These are phyloP conservation scores for Lucinisca nassula DNA, from an alignment of 2,888 invertebrate species.

Conservation along the genomic window DNA sequence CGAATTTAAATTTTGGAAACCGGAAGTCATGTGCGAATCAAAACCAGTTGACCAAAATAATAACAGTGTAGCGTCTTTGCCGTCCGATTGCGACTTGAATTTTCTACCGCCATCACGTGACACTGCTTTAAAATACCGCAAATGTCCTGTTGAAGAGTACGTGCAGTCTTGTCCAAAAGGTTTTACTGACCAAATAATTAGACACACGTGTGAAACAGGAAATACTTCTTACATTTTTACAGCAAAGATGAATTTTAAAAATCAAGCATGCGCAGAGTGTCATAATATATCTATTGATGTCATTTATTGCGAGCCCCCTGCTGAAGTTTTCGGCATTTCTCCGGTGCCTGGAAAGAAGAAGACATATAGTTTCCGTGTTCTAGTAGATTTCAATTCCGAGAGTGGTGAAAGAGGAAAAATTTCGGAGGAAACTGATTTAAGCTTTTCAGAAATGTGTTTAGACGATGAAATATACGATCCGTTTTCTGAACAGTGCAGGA, in stretches of 20 bases:
- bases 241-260: conserved; percentile 61
- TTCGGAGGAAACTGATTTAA: neutral
- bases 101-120: conserved; percentile 29
- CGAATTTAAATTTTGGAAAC: conserved; percentile 52
- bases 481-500: conserved; percentile 54
- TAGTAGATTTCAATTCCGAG: conserved; percentile 41
- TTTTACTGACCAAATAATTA: neutral
- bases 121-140: neutral
- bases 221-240: conserved; percentile 24
- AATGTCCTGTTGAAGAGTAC: conserved; percentile 10
- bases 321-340: neutral
- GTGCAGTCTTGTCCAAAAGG: conserved; percentile 12
- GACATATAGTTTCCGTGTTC: conserved; percentile 41
- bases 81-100: neutral
- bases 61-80: conserved; percentile 11
- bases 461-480: conserved; percentile 69
- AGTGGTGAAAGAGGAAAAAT: neutral
- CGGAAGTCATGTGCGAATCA: conserved; percentile 37
- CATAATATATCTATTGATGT: conserved; percentile 24
- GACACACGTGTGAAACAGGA: conserved; percentile 31
- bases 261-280: conserved; percentile 81
- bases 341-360: neutral
- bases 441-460: conserved; percentile 29
- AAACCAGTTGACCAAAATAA: neutral
- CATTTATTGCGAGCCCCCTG: conserved; percentile 21